Evolutionary conservation across 2,113 vertebrate genomes (phyloP).

Genomic region (Xiphorhynchus elegans): DNA sequence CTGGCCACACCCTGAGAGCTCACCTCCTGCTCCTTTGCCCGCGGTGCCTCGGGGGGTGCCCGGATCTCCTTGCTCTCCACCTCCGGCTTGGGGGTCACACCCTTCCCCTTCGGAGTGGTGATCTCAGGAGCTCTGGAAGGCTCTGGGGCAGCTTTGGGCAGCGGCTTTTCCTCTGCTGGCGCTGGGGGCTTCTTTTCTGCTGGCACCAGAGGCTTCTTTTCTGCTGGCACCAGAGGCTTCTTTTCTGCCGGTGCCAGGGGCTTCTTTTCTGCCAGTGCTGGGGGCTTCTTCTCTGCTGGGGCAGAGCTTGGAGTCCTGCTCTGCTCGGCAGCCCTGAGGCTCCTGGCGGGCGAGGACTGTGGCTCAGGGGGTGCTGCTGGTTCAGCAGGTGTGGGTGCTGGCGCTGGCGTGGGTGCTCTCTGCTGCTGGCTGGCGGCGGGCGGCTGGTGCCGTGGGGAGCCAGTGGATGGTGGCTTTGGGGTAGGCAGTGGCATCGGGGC

Average conservation of each 20-base stretch:
- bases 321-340: constrained; percentile 75
- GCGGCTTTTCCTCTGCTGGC: constrained; percentile 72
- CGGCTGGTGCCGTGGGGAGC: constrained; percentile 77
- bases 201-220: constrained; percentile 67
- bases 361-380: constrained; percentile 61
- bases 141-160: constrained; percentile 61
- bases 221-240: constrained; percentile 14
- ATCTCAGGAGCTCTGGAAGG: constrained; percentile 56
- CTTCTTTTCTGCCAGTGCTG: constrained; percentile 47
- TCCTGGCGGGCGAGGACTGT: constrained; percentile 78
- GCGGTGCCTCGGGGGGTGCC: constrained; percentile 76
- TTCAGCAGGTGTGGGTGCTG: background rate
- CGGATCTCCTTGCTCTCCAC: constrained; percentile 78
- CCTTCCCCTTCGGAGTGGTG: constrained; percentile 53
- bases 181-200: constrained; percentile 75
- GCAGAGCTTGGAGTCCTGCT: constrained; percentile 73
- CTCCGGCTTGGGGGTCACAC: constrained; percentile 46
- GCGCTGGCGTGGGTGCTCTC: constrained; percentile 28
- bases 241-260: constrained; percentile 34
- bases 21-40: constrained; percentile 90
- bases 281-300: constrained; percentile 78
- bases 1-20: background rate
- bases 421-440: constrained; percentile 52
- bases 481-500: constrained; percentile 77
- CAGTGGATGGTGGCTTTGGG: constrained; percentile 81